Evolutionary conservation across 2,888 invertebrate genomes (phyloP).

Genomic region (Chelonus formosanus): DNA sequence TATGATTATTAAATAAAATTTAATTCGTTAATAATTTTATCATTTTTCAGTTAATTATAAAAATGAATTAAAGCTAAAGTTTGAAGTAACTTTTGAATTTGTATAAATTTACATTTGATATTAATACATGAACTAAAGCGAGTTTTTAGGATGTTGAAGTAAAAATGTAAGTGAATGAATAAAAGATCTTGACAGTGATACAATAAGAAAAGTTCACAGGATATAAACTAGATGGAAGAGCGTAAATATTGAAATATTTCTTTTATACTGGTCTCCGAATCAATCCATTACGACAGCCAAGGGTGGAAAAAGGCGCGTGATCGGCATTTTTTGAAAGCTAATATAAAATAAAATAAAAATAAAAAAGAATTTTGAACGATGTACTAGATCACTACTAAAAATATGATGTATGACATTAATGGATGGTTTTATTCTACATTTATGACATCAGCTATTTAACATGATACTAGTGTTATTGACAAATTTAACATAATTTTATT

Average conservation of each 20-base stretch:
- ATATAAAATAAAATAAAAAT: slow-evolving; percentile 14
- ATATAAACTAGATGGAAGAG: slow-evolving; percentile 14
- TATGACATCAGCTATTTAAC: slow-evolving; percentile 17
- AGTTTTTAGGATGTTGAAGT: neutral
- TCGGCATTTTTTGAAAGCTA: slow-evolving; percentile 30
- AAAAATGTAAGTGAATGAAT: slow-evolving; percentile 16
- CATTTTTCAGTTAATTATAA: no score
- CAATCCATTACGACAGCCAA: slow-evolving; percentile 37
- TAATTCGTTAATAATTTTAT: no score
- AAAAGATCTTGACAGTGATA: slow-evolving; percentile 23
- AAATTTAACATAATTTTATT: slow-evolving; percentile 4
- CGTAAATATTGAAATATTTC: slow-evolving; percentile 40
- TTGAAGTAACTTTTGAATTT: no score
- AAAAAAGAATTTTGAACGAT: slow-evolving; percentile 32
- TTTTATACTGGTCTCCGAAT: slow-evolving; percentile 29
- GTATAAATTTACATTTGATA: no score
- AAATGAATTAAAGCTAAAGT: no score
- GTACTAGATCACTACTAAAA: slow-evolving; percentile 31
- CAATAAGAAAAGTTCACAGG: slow-evolving; percentile 17
- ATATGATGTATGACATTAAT: slow-evolving; percentile 33
- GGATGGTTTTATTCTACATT: slow-evolving; percentile 34
- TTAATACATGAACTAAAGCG: no score
- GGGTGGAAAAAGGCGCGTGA: slow-evolving; percentile 33
- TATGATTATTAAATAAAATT: no score
- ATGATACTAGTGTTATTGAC: neutral